Percentiles rank a stretch among this genome's conserved stretches.
phyloP scores from a whole-genome alignment of 2,113 vertebrate species.

The Amblyopsis rosae region DNA sequence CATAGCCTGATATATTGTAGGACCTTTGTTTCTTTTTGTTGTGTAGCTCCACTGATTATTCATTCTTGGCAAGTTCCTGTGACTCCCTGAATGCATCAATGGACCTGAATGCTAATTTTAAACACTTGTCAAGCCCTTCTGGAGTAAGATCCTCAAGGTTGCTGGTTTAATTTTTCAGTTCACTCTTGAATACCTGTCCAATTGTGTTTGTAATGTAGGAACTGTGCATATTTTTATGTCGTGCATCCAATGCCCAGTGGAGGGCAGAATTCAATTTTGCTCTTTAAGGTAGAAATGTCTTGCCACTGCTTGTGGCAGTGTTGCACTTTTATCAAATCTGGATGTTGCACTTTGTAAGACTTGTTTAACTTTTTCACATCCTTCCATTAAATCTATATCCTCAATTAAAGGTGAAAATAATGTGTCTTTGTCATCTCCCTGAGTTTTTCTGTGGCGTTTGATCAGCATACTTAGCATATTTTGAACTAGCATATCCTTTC shows the following conservation, averaged over 20 bases:
- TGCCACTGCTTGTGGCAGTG: conserved; percentile 56
- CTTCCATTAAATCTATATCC: conserved; percentile 24
- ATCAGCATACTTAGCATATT: conserved; percentile 52
- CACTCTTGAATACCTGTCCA: conserved; percentile 49
- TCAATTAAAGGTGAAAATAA: conserved; percentile 54
- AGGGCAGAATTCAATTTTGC: conserved; percentile 46
- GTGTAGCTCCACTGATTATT: conserved; percentile 19
- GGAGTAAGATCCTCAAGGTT: conserved; percentile 2
- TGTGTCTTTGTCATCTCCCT: conserved; percentile 45
- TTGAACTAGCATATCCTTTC: conserved; percentile 44
- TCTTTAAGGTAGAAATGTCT: conserved; percentile 46
- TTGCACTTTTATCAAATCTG: conserved; percentile 57
- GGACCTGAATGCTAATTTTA: conserved; percentile 34
- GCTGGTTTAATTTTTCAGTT: conserved; percentile 38
- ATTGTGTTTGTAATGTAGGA: conserved; percentile 59
- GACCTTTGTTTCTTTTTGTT: conserved; percentile 19
- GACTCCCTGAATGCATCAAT: conserved; percentile 45
- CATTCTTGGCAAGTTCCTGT: conserved; percentile 43
- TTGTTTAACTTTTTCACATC: conserved; percentile 18
- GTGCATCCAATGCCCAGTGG: conserved; percentile 47
- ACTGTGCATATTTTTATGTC: conserved; percentile 27
- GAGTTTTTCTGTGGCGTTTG: conserved; percentile 42
- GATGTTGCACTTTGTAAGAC: conserved; percentile 33
- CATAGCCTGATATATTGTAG: conserved; percentile 50
- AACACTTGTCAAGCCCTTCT: conserved; percentile 24